These are phyloP conservation scores for Oxyura jamaicensis DNA, from an alignment of 2,113 vertebrate genomes.

Conservation along the genomic window DNA sequence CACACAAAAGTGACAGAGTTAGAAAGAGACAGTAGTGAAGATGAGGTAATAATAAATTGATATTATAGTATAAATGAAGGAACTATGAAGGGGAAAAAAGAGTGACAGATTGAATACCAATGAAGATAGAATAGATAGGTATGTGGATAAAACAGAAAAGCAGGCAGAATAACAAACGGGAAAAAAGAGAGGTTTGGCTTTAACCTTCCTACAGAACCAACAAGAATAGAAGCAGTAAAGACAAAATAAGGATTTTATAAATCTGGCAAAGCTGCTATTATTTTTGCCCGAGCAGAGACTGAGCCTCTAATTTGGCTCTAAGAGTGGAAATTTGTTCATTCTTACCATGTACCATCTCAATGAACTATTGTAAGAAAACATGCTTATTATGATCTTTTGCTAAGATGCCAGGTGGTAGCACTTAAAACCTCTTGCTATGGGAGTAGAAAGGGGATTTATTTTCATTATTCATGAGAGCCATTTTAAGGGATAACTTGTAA, in stretches of 20 bases:
- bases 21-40: slow-evolving; percentile 34
- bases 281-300: slow-evolving; percentile 6
- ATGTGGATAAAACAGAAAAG: neutral
- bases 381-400: slow-evolving; percentile 73
- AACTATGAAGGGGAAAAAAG: neutral
- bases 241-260: slow-evolving; percentile 8
- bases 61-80: slow-evolving; percentile 24
- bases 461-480: slow-evolving; percentile 66
- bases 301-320: slow-evolving; percentile 44
- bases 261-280: slow-evolving; percentile 8
- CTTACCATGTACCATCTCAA: slow-evolving; percentile 68
- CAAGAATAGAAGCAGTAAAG: neutral
- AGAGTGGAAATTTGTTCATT: slow-evolving; percentile 60
- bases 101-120: neutral
- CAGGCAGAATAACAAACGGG: neutral
- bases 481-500: slow-evolving; percentile 62
- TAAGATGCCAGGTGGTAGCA: slow-evolving; percentile 72
- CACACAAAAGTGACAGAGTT: slow-evolving; percentile 28
- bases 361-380: slow-evolving; percentile 73
- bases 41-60: slow-evolving; percentile 50
- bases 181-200: neutral
- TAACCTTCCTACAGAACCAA: neutral
- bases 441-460: slow-evolving; percentile 70
- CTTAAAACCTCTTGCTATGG: slow-evolving; percentile 66
- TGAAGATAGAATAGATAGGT: neutral